Evolutionary conservation across 2,888 invertebrate species (phyloP).

Genomic region (Eudemis profundana): DNA sequence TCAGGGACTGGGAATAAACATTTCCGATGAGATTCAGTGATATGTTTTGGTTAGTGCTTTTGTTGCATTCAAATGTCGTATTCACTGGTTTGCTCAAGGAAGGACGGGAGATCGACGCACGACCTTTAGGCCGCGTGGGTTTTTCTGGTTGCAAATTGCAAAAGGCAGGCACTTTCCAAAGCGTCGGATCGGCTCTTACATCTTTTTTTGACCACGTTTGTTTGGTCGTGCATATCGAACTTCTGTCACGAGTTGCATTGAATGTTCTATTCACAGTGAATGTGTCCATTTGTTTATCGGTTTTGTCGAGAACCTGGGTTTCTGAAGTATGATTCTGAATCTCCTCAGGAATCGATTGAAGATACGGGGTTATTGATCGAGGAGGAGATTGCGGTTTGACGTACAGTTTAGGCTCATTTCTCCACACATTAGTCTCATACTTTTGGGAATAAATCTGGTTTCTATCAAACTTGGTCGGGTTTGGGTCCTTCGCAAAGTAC

Average conservation of each 20-base stretch:
- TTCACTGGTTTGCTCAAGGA: constrained; percentile 50
- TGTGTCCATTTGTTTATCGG: constrained; percentile 66
- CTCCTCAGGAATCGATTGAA: constrained; percentile 82
- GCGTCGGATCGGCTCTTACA: constrained; percentile 67
- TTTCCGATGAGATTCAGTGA: constrained; percentile 71
- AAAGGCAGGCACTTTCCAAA: constrained; percentile 76
- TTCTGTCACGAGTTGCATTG: constrained; percentile 62
- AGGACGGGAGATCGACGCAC: constrained; percentile 48
- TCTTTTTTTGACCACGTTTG: constrained; percentile 76
- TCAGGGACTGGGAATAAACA: constrained; percentile 80
- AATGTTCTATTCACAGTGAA: constrained; percentile 79
- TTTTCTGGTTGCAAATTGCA: constrained; percentile 61
- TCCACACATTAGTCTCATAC: constrained; percentile 72
- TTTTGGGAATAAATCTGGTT: constrained; percentile 52
- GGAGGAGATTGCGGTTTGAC: constrained; percentile 64
- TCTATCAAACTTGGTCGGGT: constrained; percentile 54
- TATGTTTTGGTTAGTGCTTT: constrained; percentile 75
- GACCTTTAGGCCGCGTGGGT: constrained; percentile 59
- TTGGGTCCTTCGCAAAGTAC: constrained; percentile 32
- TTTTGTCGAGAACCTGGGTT: constrained; percentile 66
- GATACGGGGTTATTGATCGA: constrained; percentile 70
- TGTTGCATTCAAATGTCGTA: constrained; percentile 67
- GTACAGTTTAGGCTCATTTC: constrained; percentile 62
- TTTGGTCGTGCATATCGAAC: constrained; percentile 54
- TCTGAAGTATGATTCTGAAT: constrained; percentile 66